phyloP scores from a whole-genome alignment of 2,797 vertebrate genomes.

The Anomalospiza imberbis region DNA sequence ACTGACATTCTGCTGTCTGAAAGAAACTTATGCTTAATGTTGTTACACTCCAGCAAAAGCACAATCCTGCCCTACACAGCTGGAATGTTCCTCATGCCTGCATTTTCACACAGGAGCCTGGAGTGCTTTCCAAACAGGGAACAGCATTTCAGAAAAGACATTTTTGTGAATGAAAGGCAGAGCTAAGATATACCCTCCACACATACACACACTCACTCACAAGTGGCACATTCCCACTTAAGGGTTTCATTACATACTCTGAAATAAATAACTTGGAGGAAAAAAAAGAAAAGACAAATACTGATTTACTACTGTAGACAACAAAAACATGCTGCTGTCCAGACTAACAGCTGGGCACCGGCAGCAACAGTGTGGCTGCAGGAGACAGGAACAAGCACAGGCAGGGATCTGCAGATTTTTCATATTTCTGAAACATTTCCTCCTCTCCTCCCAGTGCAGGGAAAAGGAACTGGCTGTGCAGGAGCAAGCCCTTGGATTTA shows the following conservation, averaged over 20 bases:
- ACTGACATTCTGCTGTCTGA: not conserved
- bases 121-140: not conserved
- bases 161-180: not conserved
- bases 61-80: not conserved
- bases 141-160: not conserved
- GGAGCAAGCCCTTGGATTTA: not conserved
- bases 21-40: not conserved
- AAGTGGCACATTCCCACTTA: not conserved
- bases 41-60: not conserved
- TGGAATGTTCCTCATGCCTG: not conserved
- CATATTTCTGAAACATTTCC: conserved; percentile 3
- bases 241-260: not conserved
- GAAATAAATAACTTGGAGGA: not conserved
- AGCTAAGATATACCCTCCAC: not conserved
- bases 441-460: not conserved
- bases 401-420: conserved; percentile 15
- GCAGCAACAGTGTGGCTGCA: not conserved
- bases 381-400: conserved; percentile 1
- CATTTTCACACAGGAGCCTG: not conserved
- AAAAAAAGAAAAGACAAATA: not conserved
- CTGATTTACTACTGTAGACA: not conserved
- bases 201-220: not conserved
- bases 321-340: not conserved
- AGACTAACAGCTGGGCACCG: conserved; percentile 5
- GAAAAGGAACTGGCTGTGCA: not conserved